Percentiles rank a stretch among this genome's conserved stretches.
Conservation (phyloP, 2,888 invertebrate genomes). For the Leptinotarsa rubiginosa region DNA sequence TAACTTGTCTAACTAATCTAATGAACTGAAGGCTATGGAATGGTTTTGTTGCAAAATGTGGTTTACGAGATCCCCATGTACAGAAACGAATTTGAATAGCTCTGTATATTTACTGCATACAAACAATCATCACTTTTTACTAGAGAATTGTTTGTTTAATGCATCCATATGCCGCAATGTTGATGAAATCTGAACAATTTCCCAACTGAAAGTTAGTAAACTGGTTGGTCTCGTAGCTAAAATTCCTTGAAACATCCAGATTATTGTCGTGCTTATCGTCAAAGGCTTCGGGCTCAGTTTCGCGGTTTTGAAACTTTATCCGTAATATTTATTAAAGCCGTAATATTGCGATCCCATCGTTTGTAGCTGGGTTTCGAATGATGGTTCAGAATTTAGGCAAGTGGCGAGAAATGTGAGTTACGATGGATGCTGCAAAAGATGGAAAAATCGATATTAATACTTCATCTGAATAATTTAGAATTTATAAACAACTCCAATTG, state of each 20-base stretch:
- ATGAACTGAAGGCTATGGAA: too few relatives aligned
- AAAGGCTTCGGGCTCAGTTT: conserved; percentile 24
- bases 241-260: conserved; percentile 23
- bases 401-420: neutral
- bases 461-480: too few relatives aligned
- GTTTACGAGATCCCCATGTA: too few relatives aligned
- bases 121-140: neutral
- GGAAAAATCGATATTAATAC: too few relatives aligned
- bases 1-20: too few relatives aligned
- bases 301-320: conserved; percentile 15
- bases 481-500: too few relatives aligned
- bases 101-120: too few relatives aligned
- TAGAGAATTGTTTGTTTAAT: neutral
- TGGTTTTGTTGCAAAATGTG: too few relatives aligned
- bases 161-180: neutral
- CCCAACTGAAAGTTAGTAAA: conserved; percentile 20
- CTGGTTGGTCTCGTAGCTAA: neutral
- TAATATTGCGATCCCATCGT: conserved; percentile 15
- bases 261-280: conserved; percentile 28
- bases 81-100: too few relatives aligned
- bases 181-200: conserved; percentile 21
- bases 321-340: conserved; percentile 19
- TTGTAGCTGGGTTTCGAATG: neutral
- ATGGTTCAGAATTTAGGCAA: neutral
- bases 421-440: too few relatives aligned